Base-by-base conservation (phyloP, 2,113 vertebrate genomes). In the Podiceps cristatus region DNA sequence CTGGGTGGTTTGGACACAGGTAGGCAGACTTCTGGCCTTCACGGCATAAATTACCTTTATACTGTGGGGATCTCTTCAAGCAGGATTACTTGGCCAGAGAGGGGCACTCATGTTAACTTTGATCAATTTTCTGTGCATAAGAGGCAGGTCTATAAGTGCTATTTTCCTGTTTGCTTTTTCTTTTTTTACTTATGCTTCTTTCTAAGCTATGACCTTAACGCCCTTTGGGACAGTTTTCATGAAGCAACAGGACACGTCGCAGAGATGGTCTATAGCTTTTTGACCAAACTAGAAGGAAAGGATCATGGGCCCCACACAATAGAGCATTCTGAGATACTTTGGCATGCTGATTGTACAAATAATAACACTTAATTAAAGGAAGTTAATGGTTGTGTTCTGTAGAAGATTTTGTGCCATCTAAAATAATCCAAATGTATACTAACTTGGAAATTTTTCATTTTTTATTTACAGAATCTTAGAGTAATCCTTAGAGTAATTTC, bases 341-440 rank as follows among this genome's bases (percentile, higher is more conserved):
- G n/a, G 71, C 64, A 64, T 75, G 31, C 23, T 56, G n/a, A 81
- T 62, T 85, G 24, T 74, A 84, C 28, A 93, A 91, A 88, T 92
- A 91, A 92, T 86, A 80, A 92, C 29, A 60, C 63, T 86, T 95
- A 95, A 93, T 93, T 84, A 86, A 81, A 40, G 58, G 4, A 81
- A 85, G 6, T 59, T 86, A 49, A 88, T 86, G 23, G 47, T 91
- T 11, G 29, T 89, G 66, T 84, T 37, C 37, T 60, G 17, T 71
- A 55, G 59, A 90, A 76, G 44, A 56, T 52, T 89, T 91, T 86
- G 31, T 67, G 33, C 13, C 15, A 63, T 55, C 86, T 94, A 37
- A 90, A 91, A 67, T 81, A 0, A 59, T 87, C 67, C 22, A 93
- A 77, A 62, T 69, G 23, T 17, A 49, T 52, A 42, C 10, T 60